Evolutionary conservation across 1,140 invertebrate genomes (phyloP).

Genomic region (Macrostomum lignano): DNA sequence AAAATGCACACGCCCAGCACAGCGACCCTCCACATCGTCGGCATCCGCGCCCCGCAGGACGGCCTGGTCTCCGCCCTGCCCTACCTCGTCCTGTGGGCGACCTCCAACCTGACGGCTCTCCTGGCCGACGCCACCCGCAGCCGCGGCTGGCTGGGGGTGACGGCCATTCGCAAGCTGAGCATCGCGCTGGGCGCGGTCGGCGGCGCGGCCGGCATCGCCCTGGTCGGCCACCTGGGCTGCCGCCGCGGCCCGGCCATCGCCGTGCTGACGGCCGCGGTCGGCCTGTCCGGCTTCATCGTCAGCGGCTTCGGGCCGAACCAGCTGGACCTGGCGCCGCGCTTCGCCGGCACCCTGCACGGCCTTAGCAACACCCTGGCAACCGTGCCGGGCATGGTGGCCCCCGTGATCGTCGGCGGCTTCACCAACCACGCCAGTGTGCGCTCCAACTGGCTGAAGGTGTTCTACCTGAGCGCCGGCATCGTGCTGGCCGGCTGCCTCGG

Average conservation of each 20-base stretch:
- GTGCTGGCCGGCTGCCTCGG: conserved; percentile 9
- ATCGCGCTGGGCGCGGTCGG: conserved; percentile 39
- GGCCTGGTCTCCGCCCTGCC: conserved; percentile 56
- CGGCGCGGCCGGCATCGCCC: conserved; percentile 37
- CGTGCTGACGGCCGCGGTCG: conserved; percentile 52
- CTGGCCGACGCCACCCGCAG: conserved; percentile 45
- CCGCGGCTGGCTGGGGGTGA: conserved; percentile 33
- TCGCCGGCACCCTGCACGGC: conserved; percentile 38
- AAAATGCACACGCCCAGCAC: neutral
- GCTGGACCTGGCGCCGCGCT: conserved; percentile 50
- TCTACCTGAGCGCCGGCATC: conserved; percentile 9
- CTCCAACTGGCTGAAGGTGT: conserved; percentile 7
- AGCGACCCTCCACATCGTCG: neutral
- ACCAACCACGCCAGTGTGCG: conserved; percentile 26
- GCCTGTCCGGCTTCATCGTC: conserved; percentile 58
- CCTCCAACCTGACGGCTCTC: conserved; percentile 45
- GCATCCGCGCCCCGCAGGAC: conserved; percentile 34
- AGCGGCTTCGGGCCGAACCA: conserved; percentile 57
- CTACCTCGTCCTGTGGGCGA: conserved; percentile 51
- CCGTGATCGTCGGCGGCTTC: conserved; percentile 44
- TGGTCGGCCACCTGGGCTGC: conserved; percentile 51
- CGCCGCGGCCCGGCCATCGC: conserved; percentile 44
- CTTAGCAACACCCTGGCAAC: conserved; percentile 59
- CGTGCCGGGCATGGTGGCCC: conserved; percentile 54
- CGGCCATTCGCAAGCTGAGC: conserved; percentile 32